Evolutionary conservation across 2,888 invertebrate species (phyloP).

Genomic region (Ectemnius continuus): DNA sequence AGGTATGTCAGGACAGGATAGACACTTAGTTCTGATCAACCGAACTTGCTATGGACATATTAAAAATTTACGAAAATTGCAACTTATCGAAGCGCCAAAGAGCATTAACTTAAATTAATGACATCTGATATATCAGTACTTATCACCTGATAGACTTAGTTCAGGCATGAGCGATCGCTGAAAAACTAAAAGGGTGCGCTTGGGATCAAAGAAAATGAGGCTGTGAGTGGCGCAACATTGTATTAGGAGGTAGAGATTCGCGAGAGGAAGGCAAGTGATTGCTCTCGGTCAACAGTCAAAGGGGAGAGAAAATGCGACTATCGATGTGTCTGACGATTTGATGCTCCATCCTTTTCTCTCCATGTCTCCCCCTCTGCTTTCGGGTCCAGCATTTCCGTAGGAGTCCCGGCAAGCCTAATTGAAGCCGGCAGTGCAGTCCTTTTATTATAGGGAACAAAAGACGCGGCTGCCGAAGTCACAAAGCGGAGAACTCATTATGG

Average conservation of each 20-base stretch:
- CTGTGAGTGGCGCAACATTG: constrained; percentile 6
- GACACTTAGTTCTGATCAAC: too few relatives aligned
- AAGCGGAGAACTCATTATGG: constrained; percentile 59
- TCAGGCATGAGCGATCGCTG: background rate
- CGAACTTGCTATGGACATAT: too few relatives aligned
- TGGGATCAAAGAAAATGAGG: background rate
- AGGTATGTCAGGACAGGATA: too few relatives aligned
- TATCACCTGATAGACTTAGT: background rate
- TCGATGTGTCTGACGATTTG: constrained; percentile 29
- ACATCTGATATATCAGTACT: background rate
- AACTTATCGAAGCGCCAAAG: too few relatives aligned
- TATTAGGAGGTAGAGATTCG: constrained; percentile 6
- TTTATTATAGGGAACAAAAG: constrained; percentile 60
- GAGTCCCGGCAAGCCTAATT: constrained; percentile 47
- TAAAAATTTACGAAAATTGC: too few relatives aligned
- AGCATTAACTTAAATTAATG: background rate
- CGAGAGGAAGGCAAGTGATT: background rate
- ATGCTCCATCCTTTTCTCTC: too few relatives aligned
- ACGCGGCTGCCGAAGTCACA: constrained; percentile 53
- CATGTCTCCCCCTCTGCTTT: constrained; percentile 17
- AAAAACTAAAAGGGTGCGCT: background rate
- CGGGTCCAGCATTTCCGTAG: constrained; percentile 33
- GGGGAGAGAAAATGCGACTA: constrained; percentile 30
- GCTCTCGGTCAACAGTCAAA: constrained; percentile 23
- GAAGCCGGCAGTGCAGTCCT: constrained; percentile 50